Evolutionary conservation across 2,888 invertebrate species (phyloP).

Genomic region (Drosophila aldrichi): DNA sequence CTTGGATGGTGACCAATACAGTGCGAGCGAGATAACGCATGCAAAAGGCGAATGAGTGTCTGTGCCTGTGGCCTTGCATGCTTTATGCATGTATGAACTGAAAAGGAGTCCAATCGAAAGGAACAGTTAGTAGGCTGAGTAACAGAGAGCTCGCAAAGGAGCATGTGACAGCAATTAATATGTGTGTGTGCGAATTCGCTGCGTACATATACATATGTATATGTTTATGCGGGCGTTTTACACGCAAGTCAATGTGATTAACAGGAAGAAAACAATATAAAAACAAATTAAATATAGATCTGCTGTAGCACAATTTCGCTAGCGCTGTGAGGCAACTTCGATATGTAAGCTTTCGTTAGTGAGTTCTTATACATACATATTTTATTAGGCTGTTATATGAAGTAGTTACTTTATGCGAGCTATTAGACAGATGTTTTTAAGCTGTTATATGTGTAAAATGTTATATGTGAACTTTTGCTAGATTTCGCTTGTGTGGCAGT

Average conservation of each 20-base stretch:
- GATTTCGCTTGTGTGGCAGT: not conserved
- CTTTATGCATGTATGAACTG: not conserved
- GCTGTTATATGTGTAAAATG: not conserved
- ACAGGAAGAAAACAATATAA: not conserved
- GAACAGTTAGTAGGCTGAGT: not conserved
- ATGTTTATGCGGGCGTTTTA: not conserved
- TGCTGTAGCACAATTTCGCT: not conserved
- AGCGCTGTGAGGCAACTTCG: not conserved
- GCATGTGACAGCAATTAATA: not conserved
- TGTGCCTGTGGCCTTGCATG: not conserved
- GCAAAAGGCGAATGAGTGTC: not conserved
- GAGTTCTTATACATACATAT: not conserved
- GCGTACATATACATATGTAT: no score
- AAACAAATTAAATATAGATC: not conserved
- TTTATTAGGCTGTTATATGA: not conserved
- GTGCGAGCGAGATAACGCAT: slow-evolving; percentile 8
- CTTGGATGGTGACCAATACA: not conserved
- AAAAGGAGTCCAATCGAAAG: not conserved
- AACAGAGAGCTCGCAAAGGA: not conserved
- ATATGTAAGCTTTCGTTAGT: not conserved
- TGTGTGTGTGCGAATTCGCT: not conserved
- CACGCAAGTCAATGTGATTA: slow-evolving; percentile 4
- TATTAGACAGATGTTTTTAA: not conserved
- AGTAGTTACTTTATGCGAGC: not conserved
- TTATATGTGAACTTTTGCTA: not conserved